Conservation (phyloP, 2,888 invertebrate genomes). For the Heterodera filipjevi region DNA sequence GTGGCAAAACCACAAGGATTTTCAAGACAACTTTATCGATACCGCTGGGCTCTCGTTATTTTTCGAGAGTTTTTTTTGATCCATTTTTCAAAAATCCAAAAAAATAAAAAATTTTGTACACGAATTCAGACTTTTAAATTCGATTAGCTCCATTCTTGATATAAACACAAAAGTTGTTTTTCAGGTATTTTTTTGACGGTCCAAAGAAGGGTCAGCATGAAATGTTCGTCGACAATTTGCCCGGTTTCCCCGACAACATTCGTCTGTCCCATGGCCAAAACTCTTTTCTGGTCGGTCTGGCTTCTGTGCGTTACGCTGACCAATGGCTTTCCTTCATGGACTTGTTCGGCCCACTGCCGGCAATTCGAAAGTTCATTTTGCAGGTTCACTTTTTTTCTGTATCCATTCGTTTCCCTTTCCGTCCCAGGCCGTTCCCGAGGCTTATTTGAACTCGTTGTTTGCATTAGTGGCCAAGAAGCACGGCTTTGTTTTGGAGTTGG, state of each 20-base stretch:
- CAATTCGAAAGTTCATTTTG: conserved; percentile 47
- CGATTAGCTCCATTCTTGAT: no score
- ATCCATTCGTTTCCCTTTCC: neutral
- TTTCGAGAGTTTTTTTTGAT: no score
- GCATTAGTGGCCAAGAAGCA: conserved; percentile 49
- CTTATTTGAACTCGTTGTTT: conserved; percentile 39
- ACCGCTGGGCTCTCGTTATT: no score
- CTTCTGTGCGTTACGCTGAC: conserved; percentile 38
- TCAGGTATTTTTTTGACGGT: conserved; percentile 77
- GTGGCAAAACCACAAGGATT: no score
- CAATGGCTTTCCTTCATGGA: conserved; percentile 40
- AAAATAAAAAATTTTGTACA: no score
- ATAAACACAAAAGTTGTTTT: neutral
- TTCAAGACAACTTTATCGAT: no score
- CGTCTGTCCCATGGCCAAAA: conserved; percentile 49
- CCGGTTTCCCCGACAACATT: conserved; percentile 75
- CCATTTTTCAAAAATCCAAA: no score
- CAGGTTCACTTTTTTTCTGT: conserved; percentile 30
- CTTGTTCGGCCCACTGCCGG: conserved; percentile 46
- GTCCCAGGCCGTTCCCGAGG: conserved; percentile 41
- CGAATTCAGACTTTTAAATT: no score
- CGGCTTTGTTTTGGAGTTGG: conserved; percentile 53
- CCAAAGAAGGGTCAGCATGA: conserved; percentile 80
- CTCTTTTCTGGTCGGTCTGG: conserved; percentile 49
- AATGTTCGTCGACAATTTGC: conserved; percentile 77